phyloP scores from a whole-genome alignment of 1,140 invertebrate genomes.

The Brevipalpus yothersi region DNA sequence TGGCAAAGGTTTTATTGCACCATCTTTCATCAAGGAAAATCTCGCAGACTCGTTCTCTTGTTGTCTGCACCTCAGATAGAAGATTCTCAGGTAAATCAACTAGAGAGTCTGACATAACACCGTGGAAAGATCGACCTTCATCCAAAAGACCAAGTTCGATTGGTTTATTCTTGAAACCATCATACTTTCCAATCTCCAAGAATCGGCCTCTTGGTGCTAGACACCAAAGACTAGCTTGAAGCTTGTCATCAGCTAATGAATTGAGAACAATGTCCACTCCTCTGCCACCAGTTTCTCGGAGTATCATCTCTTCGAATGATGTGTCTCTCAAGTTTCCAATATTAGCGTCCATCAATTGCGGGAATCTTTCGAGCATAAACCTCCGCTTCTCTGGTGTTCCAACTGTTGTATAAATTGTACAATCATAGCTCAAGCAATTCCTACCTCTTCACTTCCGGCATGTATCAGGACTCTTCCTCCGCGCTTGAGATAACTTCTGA shows the following conservation, averaged over 20 bases:
- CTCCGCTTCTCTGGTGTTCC: conserved; percentile 61
- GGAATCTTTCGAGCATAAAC: conserved; percentile 68
- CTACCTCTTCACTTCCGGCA: conserved; percentile 82
- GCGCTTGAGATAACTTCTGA: conserved; percentile 50
- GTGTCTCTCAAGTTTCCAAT: conserved; percentile 79
- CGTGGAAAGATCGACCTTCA: conserved; percentile 76
- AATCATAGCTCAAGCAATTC: conserved; percentile 67
- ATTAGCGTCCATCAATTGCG: conserved; percentile 45
- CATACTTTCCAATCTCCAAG: conserved; percentile 88
- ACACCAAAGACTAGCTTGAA: conserved; percentile 72
- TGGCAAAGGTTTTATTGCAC: conserved; percentile 58
- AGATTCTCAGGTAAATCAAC: conserved; percentile 29
- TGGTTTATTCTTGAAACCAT: conserved; percentile 63
- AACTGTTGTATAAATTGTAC: conserved; percentile 66
- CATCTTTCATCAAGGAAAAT: conserved; percentile 28
- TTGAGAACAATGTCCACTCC: conserved; percentile 42
- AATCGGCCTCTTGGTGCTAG: conserved; percentile 70
- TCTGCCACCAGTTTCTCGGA: conserved; percentile 41
- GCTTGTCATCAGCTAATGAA: conserved; percentile 37
- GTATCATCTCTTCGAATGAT: conserved; percentile 64
- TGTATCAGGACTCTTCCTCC: conserved; percentile 76
- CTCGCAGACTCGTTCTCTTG: too few species aligned
- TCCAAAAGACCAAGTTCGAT: conserved; percentile 38
- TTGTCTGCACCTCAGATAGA: too few species aligned
- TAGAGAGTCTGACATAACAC: conserved; percentile 74